phyloP scores from a whole-genome alignment of 1,140 invertebrate species.

The Calephelis nemesis region DNA sequence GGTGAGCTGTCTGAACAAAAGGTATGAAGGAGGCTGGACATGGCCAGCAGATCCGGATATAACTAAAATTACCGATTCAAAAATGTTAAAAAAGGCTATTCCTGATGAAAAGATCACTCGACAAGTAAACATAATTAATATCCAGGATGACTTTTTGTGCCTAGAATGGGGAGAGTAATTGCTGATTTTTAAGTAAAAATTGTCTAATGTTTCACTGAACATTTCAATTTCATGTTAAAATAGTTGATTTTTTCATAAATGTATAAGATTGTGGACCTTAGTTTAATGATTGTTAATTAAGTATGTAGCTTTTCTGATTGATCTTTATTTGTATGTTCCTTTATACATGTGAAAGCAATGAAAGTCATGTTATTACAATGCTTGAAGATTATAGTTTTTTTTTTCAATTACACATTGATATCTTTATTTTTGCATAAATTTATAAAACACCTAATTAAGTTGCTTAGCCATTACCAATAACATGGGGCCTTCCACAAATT shows the following conservation, averaged over 20 bases:
- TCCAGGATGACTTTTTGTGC: slow-evolving; percentile 6
- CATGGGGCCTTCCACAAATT: too few relatives aligned
- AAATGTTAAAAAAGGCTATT: not conserved
- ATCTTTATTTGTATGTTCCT: not conserved
- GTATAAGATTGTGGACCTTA: not conserved
- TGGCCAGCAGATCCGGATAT: slow-evolving; percentile 18
- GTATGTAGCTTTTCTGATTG: too few relatives aligned
- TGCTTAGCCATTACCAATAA: too few relatives aligned
- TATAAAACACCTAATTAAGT: not conserved
- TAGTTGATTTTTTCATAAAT: not conserved
- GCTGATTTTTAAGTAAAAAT: not conserved
- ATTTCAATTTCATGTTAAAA: too few relatives aligned
- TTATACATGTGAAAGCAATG: not conserved
- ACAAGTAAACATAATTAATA: not conserved
- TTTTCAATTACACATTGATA: not conserved
- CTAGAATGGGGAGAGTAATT: slow-evolving; percentile 3
- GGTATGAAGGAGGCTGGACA: slow-evolving; percentile 7
- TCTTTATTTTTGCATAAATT: not conserved
- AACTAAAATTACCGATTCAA: not conserved
- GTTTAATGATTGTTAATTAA: not conserved
- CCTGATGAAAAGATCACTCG: not conserved
- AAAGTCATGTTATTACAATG: not conserved
- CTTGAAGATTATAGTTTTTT: not conserved
- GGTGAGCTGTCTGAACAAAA: not conserved
- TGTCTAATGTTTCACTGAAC: not conserved